phyloP scores from a whole-genome alignment of 2,797 vertebrate species.

The Kryptolebias ocellatus region DNA sequence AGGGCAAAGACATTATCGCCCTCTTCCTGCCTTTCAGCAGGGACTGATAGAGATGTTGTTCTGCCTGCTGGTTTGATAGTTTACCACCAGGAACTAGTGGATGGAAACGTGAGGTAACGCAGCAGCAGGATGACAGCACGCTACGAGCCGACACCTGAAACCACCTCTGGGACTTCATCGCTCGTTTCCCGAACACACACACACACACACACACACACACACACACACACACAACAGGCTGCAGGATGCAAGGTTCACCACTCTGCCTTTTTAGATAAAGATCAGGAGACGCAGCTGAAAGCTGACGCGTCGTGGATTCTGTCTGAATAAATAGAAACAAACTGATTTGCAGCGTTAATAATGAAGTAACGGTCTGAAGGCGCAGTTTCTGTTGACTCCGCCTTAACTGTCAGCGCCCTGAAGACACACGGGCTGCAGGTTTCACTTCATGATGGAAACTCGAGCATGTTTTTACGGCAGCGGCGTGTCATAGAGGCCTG shows the following conservation, averaged over 20 bases:
- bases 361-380: no score
- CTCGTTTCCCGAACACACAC: neutral
- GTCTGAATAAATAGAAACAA: no score
- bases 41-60: no score
- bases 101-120: slow-evolving; percentile 6
- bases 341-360: no score
- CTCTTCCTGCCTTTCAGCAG: no score
- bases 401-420: neutral
- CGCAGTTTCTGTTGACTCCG: neutral
- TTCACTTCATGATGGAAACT: neutral
- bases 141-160: slow-evolving; percentile 37
- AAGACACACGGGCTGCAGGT: slow-evolving; percentile 10
- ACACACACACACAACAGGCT: slow-evolving; percentile 30
- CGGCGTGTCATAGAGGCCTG: slow-evolving; percentile 11
- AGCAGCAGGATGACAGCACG: slow-evolving; percentile 16
- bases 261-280: neutral
- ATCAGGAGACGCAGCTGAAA: neutral
- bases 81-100: neutral
- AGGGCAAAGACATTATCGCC: no score
- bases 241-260: slow-evolving; percentile 13
- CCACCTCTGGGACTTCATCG: slow-evolving; percentile 32
- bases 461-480: neutral
- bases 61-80: neutral
- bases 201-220: slow-evolving; percentile 8
- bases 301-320: no score